Evolutionary conservation across 2,888 invertebrate species (phyloP), one percentile per base, ranked within the genome.

Genomic region (Chydorus sphaericus): DNA sequence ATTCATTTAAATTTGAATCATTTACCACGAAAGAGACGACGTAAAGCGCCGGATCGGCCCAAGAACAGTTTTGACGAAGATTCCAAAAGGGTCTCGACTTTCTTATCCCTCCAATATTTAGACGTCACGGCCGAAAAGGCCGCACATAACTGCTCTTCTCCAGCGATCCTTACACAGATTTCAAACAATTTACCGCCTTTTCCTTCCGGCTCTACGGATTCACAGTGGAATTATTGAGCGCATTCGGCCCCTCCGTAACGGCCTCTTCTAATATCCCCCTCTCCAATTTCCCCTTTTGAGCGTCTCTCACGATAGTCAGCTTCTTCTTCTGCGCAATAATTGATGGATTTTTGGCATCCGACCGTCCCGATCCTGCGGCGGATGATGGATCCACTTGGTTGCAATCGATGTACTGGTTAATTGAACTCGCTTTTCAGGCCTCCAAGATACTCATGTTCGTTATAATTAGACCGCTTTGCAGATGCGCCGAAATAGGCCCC

Each of bases 41-140:
- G 60, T 28, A 63, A 44, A 36, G 61, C 62, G 23, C 61, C 60
- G 3, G 62, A 54, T 5, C 49, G 18, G n/a, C n/a, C n/a, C 2
- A 64, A 61, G 55, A 69, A 69, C 18, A 69, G 48, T 44, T 58
- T 66, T 63, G 75, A 70, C 59, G 88, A 70, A 18, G 74, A 68
- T 58, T 69, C 65, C 55, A 79, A 66, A 54, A 85, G 74, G 4
- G 70, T 67, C 2, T 71, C 68, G 64, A 81, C 79, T 63, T 80
- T 72, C n/a, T 75, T 75, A 51, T 73, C 72, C 59, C 76, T 77
- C 63, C 79, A 80, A 65, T 88, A 88, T 5, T 68, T 66, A 53
- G 77, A 73, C 61, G 87, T 74, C 23, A 81, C 76, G 6, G 71
- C 65, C 59, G 81, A 77, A 68, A 87, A 86, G 58, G 71, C 67